Base-by-base conservation (phyloP, 2,888 invertebrate species). In the Zaprionus bogoriensis region DNA sequence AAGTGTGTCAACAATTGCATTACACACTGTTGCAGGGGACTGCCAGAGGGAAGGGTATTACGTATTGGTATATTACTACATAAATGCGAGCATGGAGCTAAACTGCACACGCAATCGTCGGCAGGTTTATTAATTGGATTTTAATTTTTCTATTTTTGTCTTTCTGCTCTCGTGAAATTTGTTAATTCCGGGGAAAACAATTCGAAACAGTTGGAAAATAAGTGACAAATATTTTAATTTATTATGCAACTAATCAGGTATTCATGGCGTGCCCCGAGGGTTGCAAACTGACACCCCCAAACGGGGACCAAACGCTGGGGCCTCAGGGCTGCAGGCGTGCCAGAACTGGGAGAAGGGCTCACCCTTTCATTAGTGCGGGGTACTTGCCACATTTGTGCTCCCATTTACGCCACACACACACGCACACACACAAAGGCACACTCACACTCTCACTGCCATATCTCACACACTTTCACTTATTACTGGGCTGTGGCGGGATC, bases 141-240 rank as follows among this genome's bases (percentile, higher is more conserved):
- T 28, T 44, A 30, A 48, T 38, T 38, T 50, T 44, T 47, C 32
- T 36, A 30, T 20, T 25, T 47, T 12, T n/a, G 2, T 20, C 42
- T 44, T 12, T 17, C n/a, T 53, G 45, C 52, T 51, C 42, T n/a
- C n/a, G n/a, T n/a, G n/a, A n/a, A n/a, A n/a, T 58, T 62, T 46
- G 57, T 36, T 45, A 67, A 65, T 77, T 54, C 45, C 19, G 38
- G 22, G 38, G 41, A 55, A n/a, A 52, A 45, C 66, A 27, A 67
- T 68, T 62, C 64, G 12, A 57, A 58, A 44, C 62, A 68, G 63
- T 66, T 48, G 46, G 20, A n/a, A 42, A 27, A 38, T n/a, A 71
- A 69, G 84, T 80, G 81, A 83, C 63, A 79, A 77, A 74, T 66
- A 69, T 74, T 77, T 63, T 32, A 77, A 79, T 80, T 81, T 80